Evolutionary conservation across 2,113 vertebrate genomes (phyloP).

Genomic region (Pedetes capensis): DNA sequence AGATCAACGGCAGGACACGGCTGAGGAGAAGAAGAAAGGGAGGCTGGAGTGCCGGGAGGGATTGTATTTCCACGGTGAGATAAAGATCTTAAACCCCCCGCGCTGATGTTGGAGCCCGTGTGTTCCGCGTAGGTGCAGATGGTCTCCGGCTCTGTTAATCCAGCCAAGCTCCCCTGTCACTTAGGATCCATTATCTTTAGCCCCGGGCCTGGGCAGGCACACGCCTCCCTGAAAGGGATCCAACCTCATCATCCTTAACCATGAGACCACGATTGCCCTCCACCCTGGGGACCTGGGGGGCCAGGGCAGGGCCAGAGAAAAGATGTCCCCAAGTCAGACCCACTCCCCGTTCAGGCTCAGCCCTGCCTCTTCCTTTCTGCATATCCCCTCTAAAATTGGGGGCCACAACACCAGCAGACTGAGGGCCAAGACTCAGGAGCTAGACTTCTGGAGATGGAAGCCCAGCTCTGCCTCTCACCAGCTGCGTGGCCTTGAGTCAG

Average conservation of each 20-base stretch:
- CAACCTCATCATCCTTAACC: background rate
- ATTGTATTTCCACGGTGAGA: background rate
- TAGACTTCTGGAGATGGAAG: background rate
- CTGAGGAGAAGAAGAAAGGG: background rate
- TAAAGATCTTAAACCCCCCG: constrained; percentile 48
- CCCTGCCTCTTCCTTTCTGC: background rate
- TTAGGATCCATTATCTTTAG: background rate
- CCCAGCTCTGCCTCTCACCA: background rate
- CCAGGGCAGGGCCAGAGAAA: too few relatives aligned
- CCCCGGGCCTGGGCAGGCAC: background rate
- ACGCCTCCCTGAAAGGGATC: background rate
- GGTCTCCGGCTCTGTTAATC: background rate
- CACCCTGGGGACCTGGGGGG: rapidly evolving
- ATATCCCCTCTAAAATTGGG: background rate
- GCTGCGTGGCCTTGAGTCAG: background rate
- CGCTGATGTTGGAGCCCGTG: rapidly evolving
- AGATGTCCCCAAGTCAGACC: background rate
- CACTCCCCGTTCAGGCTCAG: background rate
- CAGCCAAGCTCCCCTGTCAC: rapidly evolving
- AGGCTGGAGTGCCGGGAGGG: background rate
- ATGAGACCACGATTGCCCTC: background rate
- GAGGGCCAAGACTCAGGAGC: rapidly evolving
- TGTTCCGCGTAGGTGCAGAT: background rate
- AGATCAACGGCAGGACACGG: background rate
- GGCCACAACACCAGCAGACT: rapidly evolving